Conservation (phyloP, 1,140 invertebrate genomes). For the Elymnias hypermnestra region DNA sequence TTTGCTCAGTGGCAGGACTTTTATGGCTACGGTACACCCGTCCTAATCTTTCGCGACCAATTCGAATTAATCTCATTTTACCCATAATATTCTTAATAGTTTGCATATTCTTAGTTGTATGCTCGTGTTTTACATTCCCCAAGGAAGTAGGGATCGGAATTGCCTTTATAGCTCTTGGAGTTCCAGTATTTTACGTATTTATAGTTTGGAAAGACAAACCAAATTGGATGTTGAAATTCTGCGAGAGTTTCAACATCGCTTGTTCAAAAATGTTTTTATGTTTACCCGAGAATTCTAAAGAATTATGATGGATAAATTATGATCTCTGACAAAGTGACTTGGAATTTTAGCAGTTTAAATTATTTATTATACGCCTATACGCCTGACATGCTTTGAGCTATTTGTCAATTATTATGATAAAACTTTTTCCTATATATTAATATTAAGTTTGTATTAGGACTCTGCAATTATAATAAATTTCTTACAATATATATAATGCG, state of each 20-base stretch:
- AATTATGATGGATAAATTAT: slow-evolving; percentile 51
- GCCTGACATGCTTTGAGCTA: slow-evolving; percentile 14
- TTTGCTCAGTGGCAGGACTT: slow-evolving; percentile 90
- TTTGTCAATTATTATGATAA: slow-evolving; percentile 24
- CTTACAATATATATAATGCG: too few species aligned
- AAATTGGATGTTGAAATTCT: slow-evolving; percentile 73
- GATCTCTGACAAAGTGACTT: neutral
- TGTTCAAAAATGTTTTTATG: slow-evolving; percentile 87
- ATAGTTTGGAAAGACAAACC: slow-evolving; percentile 89
- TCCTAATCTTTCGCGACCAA: slow-evolving; percentile 86
- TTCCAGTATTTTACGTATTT: slow-evolving; percentile 93
- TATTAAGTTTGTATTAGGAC: slow-evolving; percentile 28
- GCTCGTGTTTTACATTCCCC: slow-evolving; percentile 85
- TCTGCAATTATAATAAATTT: slow-evolving; percentile 31
- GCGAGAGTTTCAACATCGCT: slow-evolving; percentile 79
- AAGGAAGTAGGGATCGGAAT: slow-evolving; percentile 90
- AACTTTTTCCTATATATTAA: slow-evolving; percentile 24
- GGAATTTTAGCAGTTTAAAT: neutral
- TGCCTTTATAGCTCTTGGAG: slow-evolving; percentile 84
- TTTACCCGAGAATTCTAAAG: slow-evolving; percentile 79
- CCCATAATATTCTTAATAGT: slow-evolving; percentile 91
- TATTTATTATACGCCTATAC: slow-evolving; percentile 14
- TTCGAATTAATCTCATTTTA: slow-evolving; percentile 84
- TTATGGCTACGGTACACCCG: slow-evolving; percentile 89
- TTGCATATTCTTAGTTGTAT: slow-evolving; percentile 89